Evolutionary conservation across 1,140 invertebrate species (phyloP).

Genomic region (Ectropis grisescens): DNA sequence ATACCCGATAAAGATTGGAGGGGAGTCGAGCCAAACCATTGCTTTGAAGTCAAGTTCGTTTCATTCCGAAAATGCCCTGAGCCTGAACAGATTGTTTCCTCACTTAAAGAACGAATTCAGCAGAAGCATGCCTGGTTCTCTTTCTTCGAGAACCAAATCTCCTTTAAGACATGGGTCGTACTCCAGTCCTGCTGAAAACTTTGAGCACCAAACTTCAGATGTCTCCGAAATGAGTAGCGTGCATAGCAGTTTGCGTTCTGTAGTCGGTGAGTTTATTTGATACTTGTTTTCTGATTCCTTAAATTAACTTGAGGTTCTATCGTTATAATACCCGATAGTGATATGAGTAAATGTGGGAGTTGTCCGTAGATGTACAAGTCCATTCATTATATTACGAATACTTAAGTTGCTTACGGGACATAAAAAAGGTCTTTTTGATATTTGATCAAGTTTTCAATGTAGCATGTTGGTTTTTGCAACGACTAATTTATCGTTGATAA

Average conservation of each 20-base stretch:
- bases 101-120: slow-evolving; percentile 57
- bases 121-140: slow-evolving; percentile 48
- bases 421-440: no score
- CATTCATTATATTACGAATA: no score
- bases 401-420: no score
- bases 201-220: slow-evolving; percentile 41
- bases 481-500: no score
- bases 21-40: slow-evolving; percentile 22
- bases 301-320: no score
- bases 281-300: no score
- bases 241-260: slow-evolving; percentile 50
- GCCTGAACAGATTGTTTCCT: slow-evolving; percentile 56
- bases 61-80: slow-evolving; percentile 60
- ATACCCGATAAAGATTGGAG: slow-evolving; percentile 56
- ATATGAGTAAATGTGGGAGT: no score
- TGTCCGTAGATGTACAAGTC: no score
- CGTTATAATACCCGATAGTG: no score
- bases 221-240: slow-evolving; percentile 52
- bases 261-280: slow-evolving; percentile 36
- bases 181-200: slow-evolving; percentile 27
- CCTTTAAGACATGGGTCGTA: slow-evolving; percentile 23
- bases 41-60: slow-evolving; percentile 53
- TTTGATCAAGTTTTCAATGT: no score
- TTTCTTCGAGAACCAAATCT: slow-evolving; percentile 37
- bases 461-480: no score